Evolutionary conservation across 2,113 vertebrate species (phyloP).

Genomic region (rat (Rattus norvegicus)): GRCr8 NC_086037.1:2291501-2292000

Average conservation of each 20-base stretch:
- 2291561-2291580: constrained; percentile 46
- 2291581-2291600: constrained; percentile 58
- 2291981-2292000: constrained; percentile 79
- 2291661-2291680: constrained; percentile 71
- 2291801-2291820: constrained; percentile 77
- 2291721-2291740: constrained; percentile 69
- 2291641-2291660: constrained; percentile 54
- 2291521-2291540: constrained; percentile 2
- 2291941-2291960: constrained; percentile 68
- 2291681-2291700: constrained; percentile 43
- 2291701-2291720: constrained; percentile 72
- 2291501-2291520: not conserved
- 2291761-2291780: constrained; percentile 67
- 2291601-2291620: constrained; percentile 59
- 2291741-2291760: constrained; percentile 78
- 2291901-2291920: constrained; percentile 55
- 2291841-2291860: constrained; percentile 72
- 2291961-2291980: constrained; percentile 59
- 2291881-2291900: constrained; percentile 78
- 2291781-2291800: constrained; percentile 80
- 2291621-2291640: constrained; percentile 68
- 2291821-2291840: constrained; percentile 64
- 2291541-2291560: constrained; percentile 43
- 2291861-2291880: constrained; percentile 68
- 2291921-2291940: constrained; percentile 67